Base-by-base conservation (phyloP, 1,140 invertebrate genomes). In the Bombus soroeensis region DNA sequence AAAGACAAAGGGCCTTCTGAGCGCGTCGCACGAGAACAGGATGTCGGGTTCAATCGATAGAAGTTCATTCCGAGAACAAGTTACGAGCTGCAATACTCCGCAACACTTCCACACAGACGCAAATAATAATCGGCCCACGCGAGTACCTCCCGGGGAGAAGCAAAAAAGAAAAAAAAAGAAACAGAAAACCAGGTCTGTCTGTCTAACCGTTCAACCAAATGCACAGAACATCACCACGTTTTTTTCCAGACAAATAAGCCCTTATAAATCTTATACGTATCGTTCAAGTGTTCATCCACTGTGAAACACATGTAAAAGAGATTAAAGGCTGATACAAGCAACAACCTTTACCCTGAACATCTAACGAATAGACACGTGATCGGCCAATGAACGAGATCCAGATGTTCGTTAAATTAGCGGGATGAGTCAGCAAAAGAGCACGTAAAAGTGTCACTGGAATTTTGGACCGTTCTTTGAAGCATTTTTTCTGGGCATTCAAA, bases 21-120 rank as follows among this genome's bases (percentile, higher is more conserved):
- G 47, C 9, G 13, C 39, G 47, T 32, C 13, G 68, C n/a, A 57
- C 39, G 70, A 81, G 68, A 62, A 28, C 79, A 73, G 37, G 43
- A 72, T 72, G 79, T 62, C 47, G 53, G 28, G 37, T 43, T 72
- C 70, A 34, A 73, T 81, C 79, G 79, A 81, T 81, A 72, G 41
- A 70, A 53, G 72, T 83, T 75, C 62, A 28, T 83, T 83, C 72
- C 73, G 13, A 53, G 81, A 83, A 83, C 72, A 73, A 76, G 66
- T 76, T 72, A 81, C 80, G n/a, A 79, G 68, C 53, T 73, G 79
- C 68, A 59, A 25, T 25, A 37, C 28, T 62, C 70, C 18, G 6
- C 68, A 28, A 32, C 15, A 13, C 57, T 66, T 66, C 1, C 59
- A n/a, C 59, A 75, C 37, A 39, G 32, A 53, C 53, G 53, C 37